phyloP scores from a whole-genome alignment of 2,888 invertebrate genomes.

The Trissoscelio sp. region DNA sequence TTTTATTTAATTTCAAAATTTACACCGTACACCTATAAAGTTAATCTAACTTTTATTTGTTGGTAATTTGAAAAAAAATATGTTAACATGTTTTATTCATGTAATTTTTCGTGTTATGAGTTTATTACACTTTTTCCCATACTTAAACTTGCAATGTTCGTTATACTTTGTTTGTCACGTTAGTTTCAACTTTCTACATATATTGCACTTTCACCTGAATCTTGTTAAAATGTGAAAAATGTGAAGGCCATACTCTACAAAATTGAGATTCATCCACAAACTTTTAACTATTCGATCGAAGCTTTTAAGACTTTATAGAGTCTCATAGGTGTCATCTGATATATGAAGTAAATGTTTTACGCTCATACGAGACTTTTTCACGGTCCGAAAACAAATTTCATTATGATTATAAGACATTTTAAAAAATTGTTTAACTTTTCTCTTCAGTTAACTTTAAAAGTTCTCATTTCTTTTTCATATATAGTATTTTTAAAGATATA shows the following conservation, averaged over 20 bases:
- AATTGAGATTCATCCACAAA: slow-evolving; percentile 48
- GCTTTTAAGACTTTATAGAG: slow-evolving; percentile 42
- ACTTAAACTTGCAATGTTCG: slow-evolving; percentile 8
- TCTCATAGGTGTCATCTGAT: slow-evolving; percentile 17
- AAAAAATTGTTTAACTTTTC: too few species aligned
- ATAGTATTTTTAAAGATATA: too few species aligned
- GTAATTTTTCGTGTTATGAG: too few species aligned
- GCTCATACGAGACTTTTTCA: background rate
- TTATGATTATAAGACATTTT: background rate
- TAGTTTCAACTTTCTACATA: slow-evolving; percentile 42
- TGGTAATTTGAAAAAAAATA: too few species aligned
- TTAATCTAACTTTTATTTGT: too few species aligned
- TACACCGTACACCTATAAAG: too few species aligned
- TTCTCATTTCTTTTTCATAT: too few species aligned
- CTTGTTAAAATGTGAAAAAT: slow-evolving; percentile 55
- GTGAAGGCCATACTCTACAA: slow-evolving; percentile 13
- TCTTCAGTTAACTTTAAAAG: too few species aligned
- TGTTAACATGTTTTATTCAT: too few species aligned
- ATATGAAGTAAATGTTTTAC: slow-evolving; percentile 9
- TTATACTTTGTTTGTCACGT: slow-evolving; percentile 32
- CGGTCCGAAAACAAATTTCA: background rate
- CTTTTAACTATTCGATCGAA: slow-evolving; percentile 43
- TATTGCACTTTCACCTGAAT: slow-evolving; percentile 41
- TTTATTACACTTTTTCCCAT: background rate
- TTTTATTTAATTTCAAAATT: too few species aligned